phyloP scores from a whole-genome alignment of 2,888 invertebrate species.

The Acronicta aceris region DNA sequence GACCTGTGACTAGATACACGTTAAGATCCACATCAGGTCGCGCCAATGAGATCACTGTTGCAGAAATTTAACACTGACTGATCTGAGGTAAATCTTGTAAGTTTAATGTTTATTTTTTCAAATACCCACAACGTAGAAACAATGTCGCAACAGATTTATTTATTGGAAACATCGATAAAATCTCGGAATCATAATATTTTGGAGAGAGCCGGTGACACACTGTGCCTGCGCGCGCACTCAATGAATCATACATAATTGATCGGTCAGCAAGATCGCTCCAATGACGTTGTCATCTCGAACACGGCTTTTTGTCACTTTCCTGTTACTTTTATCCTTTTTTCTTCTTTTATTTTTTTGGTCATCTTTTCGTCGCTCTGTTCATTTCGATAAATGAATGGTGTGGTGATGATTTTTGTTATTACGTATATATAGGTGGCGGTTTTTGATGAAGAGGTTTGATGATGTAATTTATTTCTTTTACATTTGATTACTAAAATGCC shows the following conservation, averaged over 20 bases:
- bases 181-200: conserved; percentile 86
- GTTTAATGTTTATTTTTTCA: conserved; percentile 29
- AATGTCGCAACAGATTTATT: conserved; percentile 56
- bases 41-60: not conserved
- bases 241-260: conserved; percentile 87
- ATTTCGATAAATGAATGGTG: conserved; percentile 58
- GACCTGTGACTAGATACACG: not conserved
- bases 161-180: conserved; percentile 70
- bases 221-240: conserved; percentile 73
- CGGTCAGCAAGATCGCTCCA: conserved; percentile 63
- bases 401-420: conserved; percentile 41
- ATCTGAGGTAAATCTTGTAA: conserved; percentile 37
- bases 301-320: conserved; percentile 78
- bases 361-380: conserved; percentile 55
- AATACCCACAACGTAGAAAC: conserved; percentile 51
- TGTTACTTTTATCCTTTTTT: conserved; percentile 37
- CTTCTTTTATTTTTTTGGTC: conserved; percentile 39
- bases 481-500: no score
- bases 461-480: no score
- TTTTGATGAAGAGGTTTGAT: no score
- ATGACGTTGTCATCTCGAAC: conserved; percentile 74
- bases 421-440: no score
- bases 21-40: no score
- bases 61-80: conserved; percentile 37
- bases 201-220: conserved; percentile 67